phyloP scores from a whole-genome alignment of 1,140 invertebrate genomes.

The Nebria ingens region DNA sequence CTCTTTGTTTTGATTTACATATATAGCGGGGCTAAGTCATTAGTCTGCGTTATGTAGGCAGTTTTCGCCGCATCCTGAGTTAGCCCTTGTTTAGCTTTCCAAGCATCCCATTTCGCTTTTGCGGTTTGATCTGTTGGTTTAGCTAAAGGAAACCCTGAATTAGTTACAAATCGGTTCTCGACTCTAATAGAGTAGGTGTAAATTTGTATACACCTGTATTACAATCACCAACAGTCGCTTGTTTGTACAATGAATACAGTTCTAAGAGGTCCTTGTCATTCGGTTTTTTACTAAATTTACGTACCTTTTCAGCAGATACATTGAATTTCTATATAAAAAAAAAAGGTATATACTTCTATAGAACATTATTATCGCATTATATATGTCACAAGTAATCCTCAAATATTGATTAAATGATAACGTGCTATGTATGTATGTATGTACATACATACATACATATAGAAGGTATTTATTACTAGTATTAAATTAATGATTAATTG shows the following conservation, averaged over 20 bases:
- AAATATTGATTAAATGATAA: no score
- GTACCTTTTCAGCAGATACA: constrained; percentile 73
- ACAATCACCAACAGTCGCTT: constrained; percentile 74
- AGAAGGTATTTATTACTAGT: no score
- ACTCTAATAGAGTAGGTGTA: background rate
- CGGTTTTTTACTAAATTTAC: constrained; percentile 65
- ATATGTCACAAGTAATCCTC: no score
- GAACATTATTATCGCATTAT: no score
- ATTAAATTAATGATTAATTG: no score
- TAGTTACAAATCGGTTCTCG: background rate
- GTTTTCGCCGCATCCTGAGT: constrained; percentile 69
- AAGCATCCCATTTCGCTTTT: constrained; percentile 90
- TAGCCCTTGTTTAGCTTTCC: constrained; percentile 69
- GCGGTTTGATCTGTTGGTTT: constrained; percentile 82
- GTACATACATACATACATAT: no score
- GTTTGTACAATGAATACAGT: constrained; percentile 82
- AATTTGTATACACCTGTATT: constrained; percentile 57
- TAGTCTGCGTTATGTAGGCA: constrained; percentile 65
- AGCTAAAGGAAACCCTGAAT: constrained; percentile 36
- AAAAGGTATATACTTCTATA: no score
- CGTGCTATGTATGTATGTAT: no score
- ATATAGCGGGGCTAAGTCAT: constrained; percentile 39
- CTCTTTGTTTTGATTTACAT: no score
- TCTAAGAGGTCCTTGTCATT: constrained; percentile 72
- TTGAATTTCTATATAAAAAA: constrained; percentile 60